Evolutionary conservation across 2,797 vertebrate species (phyloP).

Genomic region (Sebastes goodei): DNA sequence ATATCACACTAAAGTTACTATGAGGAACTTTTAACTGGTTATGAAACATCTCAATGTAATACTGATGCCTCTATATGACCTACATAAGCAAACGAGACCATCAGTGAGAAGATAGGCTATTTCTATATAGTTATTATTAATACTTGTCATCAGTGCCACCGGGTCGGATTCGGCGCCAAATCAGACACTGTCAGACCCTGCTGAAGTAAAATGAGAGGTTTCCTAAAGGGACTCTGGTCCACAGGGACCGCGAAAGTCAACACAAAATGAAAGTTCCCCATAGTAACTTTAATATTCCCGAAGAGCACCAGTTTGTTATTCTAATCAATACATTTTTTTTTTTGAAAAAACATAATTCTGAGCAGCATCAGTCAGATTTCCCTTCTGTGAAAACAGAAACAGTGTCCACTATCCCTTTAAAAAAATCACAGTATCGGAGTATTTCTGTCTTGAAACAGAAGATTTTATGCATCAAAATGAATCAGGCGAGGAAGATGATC

Average conservation of each 20-base stretch:
- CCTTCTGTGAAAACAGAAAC: not conserved
- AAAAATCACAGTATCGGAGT: not conserved
- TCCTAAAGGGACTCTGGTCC: no score
- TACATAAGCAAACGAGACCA: not conserved
- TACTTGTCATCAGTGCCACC: not conserved
- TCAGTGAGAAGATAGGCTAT: not conserved
- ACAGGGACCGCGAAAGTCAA: no score
- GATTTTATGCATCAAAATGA: constrained; percentile 9
- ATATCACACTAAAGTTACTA: not conserved
- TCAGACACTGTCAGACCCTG: not conserved
- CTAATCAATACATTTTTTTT: not conserved
- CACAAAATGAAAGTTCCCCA: not conserved
- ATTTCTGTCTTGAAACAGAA: not conserved
- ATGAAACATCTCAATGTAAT: not conserved
- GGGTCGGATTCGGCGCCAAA: not conserved
- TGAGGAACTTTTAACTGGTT: not conserved
- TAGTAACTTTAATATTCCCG: not conserved
- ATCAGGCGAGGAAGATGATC: not conserved
- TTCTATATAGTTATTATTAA: not conserved
- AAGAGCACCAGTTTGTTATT: constrained; percentile 6
- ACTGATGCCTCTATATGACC: not conserved
- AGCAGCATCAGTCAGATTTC: not conserved
- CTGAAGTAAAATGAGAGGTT: no score
- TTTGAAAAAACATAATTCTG: not conserved
- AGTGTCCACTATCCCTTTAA: not conserved